phyloP scores from a whole-genome alignment of 2,888 invertebrate genomes.

The Desoria tigrina region DNA sequence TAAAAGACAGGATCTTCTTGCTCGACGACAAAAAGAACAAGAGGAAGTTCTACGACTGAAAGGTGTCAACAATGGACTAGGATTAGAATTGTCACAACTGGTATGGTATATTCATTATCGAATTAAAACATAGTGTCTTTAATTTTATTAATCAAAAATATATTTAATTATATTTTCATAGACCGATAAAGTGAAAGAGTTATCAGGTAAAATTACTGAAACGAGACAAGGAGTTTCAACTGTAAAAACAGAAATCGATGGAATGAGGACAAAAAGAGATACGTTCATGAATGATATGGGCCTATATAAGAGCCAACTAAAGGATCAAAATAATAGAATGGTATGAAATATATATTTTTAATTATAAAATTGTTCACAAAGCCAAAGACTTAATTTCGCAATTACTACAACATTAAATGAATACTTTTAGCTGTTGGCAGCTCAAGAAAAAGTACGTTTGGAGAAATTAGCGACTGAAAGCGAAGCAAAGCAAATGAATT shows the following conservation, averaged over 20 bases:
- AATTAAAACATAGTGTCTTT: too few relatives aligned
- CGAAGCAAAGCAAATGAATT: constrained; percentile 63
- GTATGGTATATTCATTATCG: constrained; percentile 57
- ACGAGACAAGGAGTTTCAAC: constrained; percentile 83
- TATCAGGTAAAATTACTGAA: constrained; percentile 78
- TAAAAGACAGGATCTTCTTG: constrained; percentile 80
- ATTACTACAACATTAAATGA: too few relatives aligned
- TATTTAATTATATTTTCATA: constrained; percentile 56
- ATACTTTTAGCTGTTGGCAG: constrained; percentile 73
- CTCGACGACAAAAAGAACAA: constrained; percentile 81
- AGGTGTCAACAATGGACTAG: constrained; percentile 79
- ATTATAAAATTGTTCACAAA: too few relatives aligned
- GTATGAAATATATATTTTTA: too few relatives aligned
- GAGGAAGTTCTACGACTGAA: constrained; percentile 80
- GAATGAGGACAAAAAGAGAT: constrained; percentile 88
- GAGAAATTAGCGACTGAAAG: constrained; percentile 53
- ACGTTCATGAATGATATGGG: constrained; percentile 84
- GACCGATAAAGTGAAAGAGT: constrained; percentile 73
- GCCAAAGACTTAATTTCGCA: too few relatives aligned
- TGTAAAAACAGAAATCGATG: constrained; percentile 93
- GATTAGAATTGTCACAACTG: constrained; percentile 72
- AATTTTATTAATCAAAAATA: too few relatives aligned
- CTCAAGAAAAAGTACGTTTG: constrained; percentile 70
- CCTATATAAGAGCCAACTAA: constrained; percentile 75
- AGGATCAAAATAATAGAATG: constrained; percentile 79